Percentiles rank a stretch among this genome's conserved stretches.
Evolutionary conservation across 2,797 vertebrate species (phyloP).

Genomic region (Falco peregrinus): DNA sequence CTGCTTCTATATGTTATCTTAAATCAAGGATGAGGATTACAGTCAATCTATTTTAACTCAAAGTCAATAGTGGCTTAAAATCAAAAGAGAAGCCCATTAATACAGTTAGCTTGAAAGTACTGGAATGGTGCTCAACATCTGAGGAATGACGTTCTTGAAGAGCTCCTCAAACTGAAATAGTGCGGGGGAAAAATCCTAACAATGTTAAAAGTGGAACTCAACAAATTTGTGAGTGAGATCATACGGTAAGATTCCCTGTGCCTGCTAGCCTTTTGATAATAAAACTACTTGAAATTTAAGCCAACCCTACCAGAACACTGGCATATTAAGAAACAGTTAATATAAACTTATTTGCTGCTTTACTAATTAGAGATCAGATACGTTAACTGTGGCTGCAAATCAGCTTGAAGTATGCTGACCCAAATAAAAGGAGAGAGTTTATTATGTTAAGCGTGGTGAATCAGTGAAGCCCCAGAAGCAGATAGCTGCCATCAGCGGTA

Average conservation of each 20-base stretch:
- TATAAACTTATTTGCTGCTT: slow-evolving; percentile 27
- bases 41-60: not conserved
- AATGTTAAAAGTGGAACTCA: not conserved
- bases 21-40: not conserved
- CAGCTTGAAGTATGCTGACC: not conserved
- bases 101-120: not conserved
- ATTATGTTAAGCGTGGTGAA: not conserved
- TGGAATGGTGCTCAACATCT: not conserved
- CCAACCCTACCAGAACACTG: not conserved
- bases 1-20: not conserved
- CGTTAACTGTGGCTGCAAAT: not conserved
- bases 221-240: not conserved
- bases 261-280: not conserved
- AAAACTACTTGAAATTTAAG: slow-evolving; percentile 47
- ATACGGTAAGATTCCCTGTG: not conserved
- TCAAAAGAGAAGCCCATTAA: not conserved
- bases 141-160: not conserved
- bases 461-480: not conserved
- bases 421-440: not conserved
- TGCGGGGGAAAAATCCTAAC: not conserved
- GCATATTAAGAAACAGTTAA: not conserved
- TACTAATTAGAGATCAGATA: slow-evolving; percentile 23
- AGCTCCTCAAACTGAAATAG: not conserved
- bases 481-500: not conserved
- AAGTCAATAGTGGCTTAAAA: not conserved